Base-by-base conservation (phyloP, 2,113 vertebrate genomes). In the Perccottus glenii region DNA sequence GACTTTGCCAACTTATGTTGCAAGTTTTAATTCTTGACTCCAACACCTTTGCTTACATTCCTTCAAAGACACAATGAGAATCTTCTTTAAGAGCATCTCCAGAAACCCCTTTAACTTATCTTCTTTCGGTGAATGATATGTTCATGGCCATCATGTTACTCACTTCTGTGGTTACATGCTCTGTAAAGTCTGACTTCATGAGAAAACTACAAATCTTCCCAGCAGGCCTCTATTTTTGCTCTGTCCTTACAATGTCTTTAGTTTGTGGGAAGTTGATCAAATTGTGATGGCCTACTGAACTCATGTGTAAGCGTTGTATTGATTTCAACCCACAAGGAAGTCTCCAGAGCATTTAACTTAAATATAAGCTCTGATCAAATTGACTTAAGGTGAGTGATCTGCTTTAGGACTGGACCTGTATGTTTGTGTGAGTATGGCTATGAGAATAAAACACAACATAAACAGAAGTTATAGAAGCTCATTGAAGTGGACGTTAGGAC, bases 261-360 rank as follows among this genome's bases (percentile, higher is more conserved):
- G 47, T 40, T n/a, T 32, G 48, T 68, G 78, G 74, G 69, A 56
- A 67, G 77, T 73, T 77, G 32, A 59, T 77, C 36, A 15, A 60
- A 65, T 14, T 6, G 43, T 46, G 59, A 75, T 60, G 51, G 47
- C 56, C 51, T 61, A 36, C 33, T 35, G 8, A 70, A 67, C 62
- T 73, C 66, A 5, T 77, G 80, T 67, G 63, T 53, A 40, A 76
- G 75, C 49, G 43, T 57, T 63, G 60, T 80, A 89, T 89, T 19
- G 80, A 89, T 88, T 86, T 82, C 51, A 49, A 61, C 72, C 77
- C 69, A 80, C 67, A 50, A 79, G 79, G 76, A 70, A 82, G 75
- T 88, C 83, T 87, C 81, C 74, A 82, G 62, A 57, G 67, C 78
- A 77, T 84, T 90, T 81, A 82, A 81, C 67, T 85, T 83, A 87